A percentile compares a stretch with the other conserved stretches of the same genome.
Conservation (phyloP, 1,140 invertebrate species). For the Pachyrhynchus sulphureomaculatus region DNA sequence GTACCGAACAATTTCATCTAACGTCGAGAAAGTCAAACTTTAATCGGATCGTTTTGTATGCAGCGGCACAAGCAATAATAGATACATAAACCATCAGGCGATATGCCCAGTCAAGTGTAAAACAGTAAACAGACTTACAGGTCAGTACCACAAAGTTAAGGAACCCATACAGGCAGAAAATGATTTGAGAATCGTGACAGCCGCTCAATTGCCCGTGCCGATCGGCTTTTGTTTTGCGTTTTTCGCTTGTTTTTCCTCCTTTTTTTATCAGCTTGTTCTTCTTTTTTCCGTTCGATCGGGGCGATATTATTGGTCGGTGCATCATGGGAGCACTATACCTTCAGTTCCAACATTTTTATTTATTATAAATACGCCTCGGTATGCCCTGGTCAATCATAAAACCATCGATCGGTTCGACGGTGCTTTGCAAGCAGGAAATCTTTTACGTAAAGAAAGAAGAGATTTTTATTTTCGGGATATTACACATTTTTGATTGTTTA, state of each 20-base stretch:
- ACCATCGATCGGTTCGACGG: neutral
- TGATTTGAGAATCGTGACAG: constrained; percentile 21
- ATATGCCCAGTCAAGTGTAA: constrained; percentile 10
- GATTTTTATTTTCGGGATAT: no score
- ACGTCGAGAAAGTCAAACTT: constrained; percentile 8
- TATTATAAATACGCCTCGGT: neutral
- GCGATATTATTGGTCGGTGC: constrained; percentile 3
- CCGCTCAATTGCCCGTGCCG: neutral
- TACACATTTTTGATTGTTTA: no score
- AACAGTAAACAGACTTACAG: constrained; percentile 21
- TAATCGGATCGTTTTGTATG: constrained; percentile 8
- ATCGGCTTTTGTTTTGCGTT: constrained; percentile 12
- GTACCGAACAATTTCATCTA: neutral
- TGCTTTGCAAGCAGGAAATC: no score
- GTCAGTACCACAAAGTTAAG: constrained; percentile 14
- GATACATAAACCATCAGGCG: constrained; percentile 12
- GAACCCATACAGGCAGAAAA: constrained; percentile 18
- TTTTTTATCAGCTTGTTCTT: no score
- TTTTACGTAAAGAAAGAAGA: no score
- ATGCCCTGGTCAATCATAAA: neutral
- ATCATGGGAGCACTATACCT: neutral
- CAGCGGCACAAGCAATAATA: constrained; percentile 17
- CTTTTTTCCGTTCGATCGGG: neutral
- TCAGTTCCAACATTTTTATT: neutral
- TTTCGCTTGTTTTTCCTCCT: neutral